A percentile compares a stretch with the other conserved stretches of the same genome.
Conservation (phyloP, 2,888 invertebrate species). For the Pristionchus japonicus region DNA sequence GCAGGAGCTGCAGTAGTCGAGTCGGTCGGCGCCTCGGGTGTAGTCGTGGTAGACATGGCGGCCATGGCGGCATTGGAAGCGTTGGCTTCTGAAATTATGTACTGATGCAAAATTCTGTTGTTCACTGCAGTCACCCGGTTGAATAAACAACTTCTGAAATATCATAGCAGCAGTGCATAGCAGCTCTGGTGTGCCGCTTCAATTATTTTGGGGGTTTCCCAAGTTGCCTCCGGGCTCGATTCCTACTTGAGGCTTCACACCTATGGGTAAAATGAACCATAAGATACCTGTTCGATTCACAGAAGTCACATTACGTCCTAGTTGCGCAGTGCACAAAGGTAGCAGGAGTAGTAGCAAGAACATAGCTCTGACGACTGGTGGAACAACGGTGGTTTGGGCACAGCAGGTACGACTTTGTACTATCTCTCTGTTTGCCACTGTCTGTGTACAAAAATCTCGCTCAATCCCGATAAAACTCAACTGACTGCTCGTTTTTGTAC, state of each 20-base stretch:
- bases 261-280: too few species aligned
- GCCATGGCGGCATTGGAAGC: neutral
- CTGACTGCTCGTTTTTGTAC: neutral
- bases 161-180: too few species aligned
- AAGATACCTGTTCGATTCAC: neutral
- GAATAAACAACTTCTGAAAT: too few species aligned
- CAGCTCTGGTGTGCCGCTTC: too few species aligned
- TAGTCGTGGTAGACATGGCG: neutral
- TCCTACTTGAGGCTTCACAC: too few species aligned
- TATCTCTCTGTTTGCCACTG: neutral
- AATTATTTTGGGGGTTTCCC: too few species aligned
- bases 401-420: neutral
- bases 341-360: neutral
- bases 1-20: slow-evolving; percentile 3
- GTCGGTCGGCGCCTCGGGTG: slow-evolving; percentile 2
- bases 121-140: too few species aligned
- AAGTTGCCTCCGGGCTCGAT: too few species aligned
- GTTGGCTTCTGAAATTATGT: slow-evolving; percentile 31
- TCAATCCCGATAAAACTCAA: neutral
- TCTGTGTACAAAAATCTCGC: neutral
- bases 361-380: neutral
- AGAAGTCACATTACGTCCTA: neutral
- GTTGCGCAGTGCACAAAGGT: neutral
- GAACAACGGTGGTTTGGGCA: neutral
- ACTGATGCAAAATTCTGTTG: too few species aligned